Conservation (phyloP, 2,888 invertebrate species). For the Cyrtodaria siliqua region DNA sequence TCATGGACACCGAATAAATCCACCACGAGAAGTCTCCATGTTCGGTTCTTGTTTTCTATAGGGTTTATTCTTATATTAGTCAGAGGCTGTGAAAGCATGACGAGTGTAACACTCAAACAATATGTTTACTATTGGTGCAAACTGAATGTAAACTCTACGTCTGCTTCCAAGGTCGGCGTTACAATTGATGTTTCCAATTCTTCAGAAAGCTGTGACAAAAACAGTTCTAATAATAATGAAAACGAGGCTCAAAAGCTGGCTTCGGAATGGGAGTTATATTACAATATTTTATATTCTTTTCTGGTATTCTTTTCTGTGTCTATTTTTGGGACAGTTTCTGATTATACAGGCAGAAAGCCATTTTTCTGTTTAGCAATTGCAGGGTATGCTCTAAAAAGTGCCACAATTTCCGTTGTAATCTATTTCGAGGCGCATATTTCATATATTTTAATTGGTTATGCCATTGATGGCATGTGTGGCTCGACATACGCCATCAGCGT, state of each 20-base stretch:
- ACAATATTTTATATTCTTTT: slow-evolving; percentile 9
- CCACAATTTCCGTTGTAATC: slow-evolving; percentile 15
- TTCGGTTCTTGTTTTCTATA: too few species aligned
- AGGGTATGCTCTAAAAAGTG: slow-evolving; percentile 18
- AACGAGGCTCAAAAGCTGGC: slow-evolving; percentile 28
- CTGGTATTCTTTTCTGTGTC: slow-evolving; percentile 23
- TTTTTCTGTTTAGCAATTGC: slow-evolving; percentile 20
- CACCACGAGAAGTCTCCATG: too few species aligned
- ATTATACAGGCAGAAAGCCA: slow-evolving; percentile 29
- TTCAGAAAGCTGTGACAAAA: too few species aligned
- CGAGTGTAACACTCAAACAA: too few species aligned
- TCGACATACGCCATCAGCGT: slow-evolving; percentile 15
- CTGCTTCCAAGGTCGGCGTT: too few species aligned
- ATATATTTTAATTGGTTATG: slow-evolving; percentile 20
- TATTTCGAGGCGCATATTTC: slow-evolving; percentile 35
- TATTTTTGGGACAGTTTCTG: slow-evolving; percentile 32
- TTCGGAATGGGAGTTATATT: slow-evolving; percentile 34
- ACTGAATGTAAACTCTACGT: too few species aligned
- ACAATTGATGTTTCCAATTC: too few species aligned
- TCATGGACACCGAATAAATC: too few species aligned
- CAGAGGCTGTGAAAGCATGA: too few species aligned
- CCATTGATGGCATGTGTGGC: slow-evolving; percentile 27
- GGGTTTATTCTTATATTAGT: too few species aligned
- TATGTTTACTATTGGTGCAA: too few species aligned
- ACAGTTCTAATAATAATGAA: slow-evolving; percentile 5